Conservation (phyloP, 2,113 vertebrate genomes). For the Silurus meridionalis region DNA sequence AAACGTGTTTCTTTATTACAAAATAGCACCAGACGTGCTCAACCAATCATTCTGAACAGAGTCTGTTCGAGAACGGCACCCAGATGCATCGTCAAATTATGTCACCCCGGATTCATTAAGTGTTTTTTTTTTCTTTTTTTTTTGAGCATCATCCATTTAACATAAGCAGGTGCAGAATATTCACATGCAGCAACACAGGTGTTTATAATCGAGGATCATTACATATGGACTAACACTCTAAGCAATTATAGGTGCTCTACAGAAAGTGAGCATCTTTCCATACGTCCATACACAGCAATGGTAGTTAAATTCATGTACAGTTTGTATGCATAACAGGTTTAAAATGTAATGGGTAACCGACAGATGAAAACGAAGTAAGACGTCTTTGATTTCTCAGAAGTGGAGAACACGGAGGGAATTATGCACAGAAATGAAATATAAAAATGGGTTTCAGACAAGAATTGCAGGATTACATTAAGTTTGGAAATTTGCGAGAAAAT, state of each 20-base stretch:
- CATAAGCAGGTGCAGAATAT: slow-evolving; percentile 38
- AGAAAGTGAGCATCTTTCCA: slow-evolving; percentile 15
- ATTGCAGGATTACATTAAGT: neutral
- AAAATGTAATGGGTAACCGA: neutral
- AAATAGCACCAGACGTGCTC: slow-evolving; percentile 59
- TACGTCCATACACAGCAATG: slow-evolving; percentile 1
- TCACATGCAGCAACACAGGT: slow-evolving; percentile 26
- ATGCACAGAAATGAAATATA: neutral
- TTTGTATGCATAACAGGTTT: neutral
- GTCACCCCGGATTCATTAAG: slow-evolving; percentile 66
- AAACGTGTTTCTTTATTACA: slow-evolving; percentile 72
- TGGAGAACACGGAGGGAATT: neutral
- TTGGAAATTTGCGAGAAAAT: neutral
- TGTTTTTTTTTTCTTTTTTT: slow-evolving; percentile 53
- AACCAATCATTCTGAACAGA: slow-evolving; percentile 66
- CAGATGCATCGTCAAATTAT: slow-evolving; percentile 68
- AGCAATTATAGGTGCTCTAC: slow-evolving; percentile 23
- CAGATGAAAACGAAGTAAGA: neutral
- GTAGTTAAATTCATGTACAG: neutral
- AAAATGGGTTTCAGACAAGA: neutral
- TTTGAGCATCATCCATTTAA: slow-evolving; percentile 64
- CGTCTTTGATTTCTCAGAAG: neutral
- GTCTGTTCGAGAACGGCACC: slow-evolving; percentile 60
- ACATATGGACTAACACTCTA: slow-evolving; percentile 40
- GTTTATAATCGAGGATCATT: slow-evolving; percentile 39